These are phyloP conservation scores for Mohoua ochrocephala DNA, from an alignment of 2,113 vertebrate species.

Conservation along the genomic window DNA sequence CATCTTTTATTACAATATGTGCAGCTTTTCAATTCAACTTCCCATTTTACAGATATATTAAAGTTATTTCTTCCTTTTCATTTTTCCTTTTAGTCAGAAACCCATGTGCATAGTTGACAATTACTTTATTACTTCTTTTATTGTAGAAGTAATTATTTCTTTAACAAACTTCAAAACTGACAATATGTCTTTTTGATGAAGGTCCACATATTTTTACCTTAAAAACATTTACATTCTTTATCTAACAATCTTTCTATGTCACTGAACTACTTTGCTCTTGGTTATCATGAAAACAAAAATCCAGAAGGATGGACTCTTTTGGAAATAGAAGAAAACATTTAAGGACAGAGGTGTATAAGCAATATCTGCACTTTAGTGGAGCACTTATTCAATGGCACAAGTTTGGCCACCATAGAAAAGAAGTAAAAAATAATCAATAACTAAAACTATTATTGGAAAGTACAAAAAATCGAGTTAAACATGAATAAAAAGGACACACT, in stretches of 20 bases:
- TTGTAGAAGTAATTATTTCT: neutral
- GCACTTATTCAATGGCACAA: neutral
- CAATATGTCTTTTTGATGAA: neutral
- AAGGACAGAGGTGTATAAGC: neutral
- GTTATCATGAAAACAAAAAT: neutral
- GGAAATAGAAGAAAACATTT: neutral
- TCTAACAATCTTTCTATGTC: neutral
- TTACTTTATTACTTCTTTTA: neutral
- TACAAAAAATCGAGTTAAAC: neutral
- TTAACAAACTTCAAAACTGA: neutral
- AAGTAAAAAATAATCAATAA: neutral
- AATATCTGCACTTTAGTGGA: neutral
- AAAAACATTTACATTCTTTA: neutral
- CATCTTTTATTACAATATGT: neutral
- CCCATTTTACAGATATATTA: neutral
- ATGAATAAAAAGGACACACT: neutral
- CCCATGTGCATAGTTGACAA: neutral
- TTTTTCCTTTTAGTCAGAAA: neutral
- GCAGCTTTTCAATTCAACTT: neutral
- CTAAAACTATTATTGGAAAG: neutral
- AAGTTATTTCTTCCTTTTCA: neutral
- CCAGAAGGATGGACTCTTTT: neutral
- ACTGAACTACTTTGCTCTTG: neutral
- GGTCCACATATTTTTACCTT: neutral
- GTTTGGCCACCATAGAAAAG: neutral